phyloP scores from a whole-genome alignment of 2,888 invertebrate species.

The Mythimna impura region DNA sequence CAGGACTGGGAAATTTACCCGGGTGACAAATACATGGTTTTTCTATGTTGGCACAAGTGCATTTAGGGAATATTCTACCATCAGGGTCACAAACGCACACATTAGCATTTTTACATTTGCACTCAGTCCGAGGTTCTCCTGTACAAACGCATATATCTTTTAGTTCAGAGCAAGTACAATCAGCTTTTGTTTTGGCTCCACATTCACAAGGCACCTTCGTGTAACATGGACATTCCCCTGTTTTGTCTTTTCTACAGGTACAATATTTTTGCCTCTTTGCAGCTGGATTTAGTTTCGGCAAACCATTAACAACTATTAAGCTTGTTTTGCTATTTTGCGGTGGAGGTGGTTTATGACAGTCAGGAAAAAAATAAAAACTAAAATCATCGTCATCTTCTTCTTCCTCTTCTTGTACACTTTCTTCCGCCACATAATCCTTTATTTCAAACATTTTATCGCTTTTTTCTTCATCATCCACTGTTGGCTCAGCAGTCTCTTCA shows the following conservation, averaged over 20 bases:
- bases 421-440: constrained; percentile 69
- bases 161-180: constrained; percentile 78
- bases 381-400: constrained; percentile 80
- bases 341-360: constrained; percentile 76
- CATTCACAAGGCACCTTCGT: constrained; percentile 80
- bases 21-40: constrained; percentile 82
- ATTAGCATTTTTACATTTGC: constrained; percentile 75
- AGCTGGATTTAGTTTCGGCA: constrained; percentile 80
- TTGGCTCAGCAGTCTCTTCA: constrained; percentile 71
- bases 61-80: constrained; percentile 72
- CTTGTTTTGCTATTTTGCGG: constrained; percentile 77
- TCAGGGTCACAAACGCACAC: constrained; percentile 81
- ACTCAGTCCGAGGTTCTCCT: constrained; percentile 70
- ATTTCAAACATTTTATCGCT: constrained; percentile 67
- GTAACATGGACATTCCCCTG: constrained; percentile 79
- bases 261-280: constrained; percentile 65
- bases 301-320: constrained; percentile 78
- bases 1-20: constrained; percentile 76
- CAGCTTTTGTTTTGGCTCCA: constrained; percentile 75
- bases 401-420: constrained; percentile 61
- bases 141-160: constrained; percentile 81
- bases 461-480: constrained; percentile 70
- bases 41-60: constrained; percentile 78
- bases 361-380: constrained; percentile 86
- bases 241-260: constrained; percentile 74